These are phyloP conservation scores for Setipinna tenuifilis DNA, from an alignment of 2,797 vertebrate genomes.

Conservation along the genomic window DNA sequence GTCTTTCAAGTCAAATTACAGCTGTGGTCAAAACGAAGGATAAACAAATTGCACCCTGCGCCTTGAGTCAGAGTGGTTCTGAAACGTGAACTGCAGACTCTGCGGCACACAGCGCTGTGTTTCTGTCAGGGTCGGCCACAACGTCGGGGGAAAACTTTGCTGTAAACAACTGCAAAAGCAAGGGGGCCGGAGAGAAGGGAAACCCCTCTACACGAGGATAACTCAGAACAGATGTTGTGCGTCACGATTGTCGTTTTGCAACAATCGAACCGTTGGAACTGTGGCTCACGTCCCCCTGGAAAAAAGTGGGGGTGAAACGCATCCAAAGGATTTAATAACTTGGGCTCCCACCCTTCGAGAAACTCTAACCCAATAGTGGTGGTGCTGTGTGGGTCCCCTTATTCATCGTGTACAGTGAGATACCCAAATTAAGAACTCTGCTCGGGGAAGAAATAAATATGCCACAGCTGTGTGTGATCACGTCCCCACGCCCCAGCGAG, in stretches of 20 bases:
- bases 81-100: background rate
- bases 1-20: conserved; percentile 19
- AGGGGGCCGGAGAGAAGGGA: conserved; percentile 16
- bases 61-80: background rate
- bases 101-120: background rate
- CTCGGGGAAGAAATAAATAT: conserved; percentile 30
- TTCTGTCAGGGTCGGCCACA: background rate
- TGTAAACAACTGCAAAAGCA: conserved; percentile 29
- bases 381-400: background rate
- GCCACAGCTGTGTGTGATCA: conserved; percentile 4
- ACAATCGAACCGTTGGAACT: background rate
- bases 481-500: background rate
- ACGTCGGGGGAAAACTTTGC: background rate
- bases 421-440: conserved; percentile 15
- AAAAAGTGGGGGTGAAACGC: background rate
- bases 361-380: background rate
- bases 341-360: background rate
- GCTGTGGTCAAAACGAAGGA: background rate
- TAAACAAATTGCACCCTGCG: background rate
- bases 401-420: background rate
- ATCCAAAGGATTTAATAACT: background rate
- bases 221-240: conserved; percentile 32
- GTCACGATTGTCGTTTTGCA: conserved; percentile 10
- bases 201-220: conserved; percentile 16
- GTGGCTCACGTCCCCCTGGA: background rate